Evolutionary conservation across 2,888 invertebrate genomes (phyloP).

Genomic region (Leucophora obtusa): DNA sequence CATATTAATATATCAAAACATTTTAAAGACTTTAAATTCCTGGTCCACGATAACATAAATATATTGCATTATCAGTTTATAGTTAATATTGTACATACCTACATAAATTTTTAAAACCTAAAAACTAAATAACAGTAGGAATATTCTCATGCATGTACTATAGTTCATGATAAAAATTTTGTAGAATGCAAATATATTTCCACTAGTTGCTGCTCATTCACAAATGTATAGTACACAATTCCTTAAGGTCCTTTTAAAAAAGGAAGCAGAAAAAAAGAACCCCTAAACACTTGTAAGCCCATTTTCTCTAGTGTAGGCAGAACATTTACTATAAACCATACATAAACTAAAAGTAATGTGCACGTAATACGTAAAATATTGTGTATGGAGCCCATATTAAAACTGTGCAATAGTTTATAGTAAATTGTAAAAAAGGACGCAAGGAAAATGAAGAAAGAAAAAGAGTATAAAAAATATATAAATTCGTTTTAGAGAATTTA

Average conservation of each 20-base stretch:
- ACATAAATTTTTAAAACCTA: slow-evolving; percentile 20
- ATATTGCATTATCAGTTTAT: slow-evolving; percentile 9
- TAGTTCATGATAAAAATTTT: slow-evolving; percentile 26
- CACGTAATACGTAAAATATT: slow-evolving; percentile 50
- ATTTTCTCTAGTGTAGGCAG: slow-evolving; percentile 43
- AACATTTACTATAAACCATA: slow-evolving; percentile 18
- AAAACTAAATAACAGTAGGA: neutral
- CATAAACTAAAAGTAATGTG: slow-evolving; percentile 46
- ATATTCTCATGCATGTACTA: slow-evolving; percentile 4
- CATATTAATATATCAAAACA: too few species aligned
- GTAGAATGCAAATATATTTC: slow-evolving; percentile 11
- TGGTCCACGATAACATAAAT: too few species aligned
- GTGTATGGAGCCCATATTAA: slow-evolving; percentile 30
- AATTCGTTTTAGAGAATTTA: slow-evolving; percentile 49
- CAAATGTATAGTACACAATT: slow-evolving; percentile 22
- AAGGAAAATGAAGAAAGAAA: neutral
- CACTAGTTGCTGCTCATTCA: slow-evolving; percentile 54
- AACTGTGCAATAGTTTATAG: neutral
- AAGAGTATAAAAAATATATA: slow-evolving; percentile 44
- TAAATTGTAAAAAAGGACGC: neutral
- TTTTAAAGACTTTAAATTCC: too few species aligned
- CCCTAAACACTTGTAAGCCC: slow-evolving; percentile 40
- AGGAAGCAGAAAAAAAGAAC: slow-evolving; percentile 9
- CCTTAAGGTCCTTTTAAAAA: slow-evolving; percentile 29
- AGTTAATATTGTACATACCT: slow-evolving; percentile 13